A percentile compares a stretch with the other conserved stretches of the same genome.
phyloP scores from a whole-genome alignment of 2,797 vertebrate species.

The Phrynocephalus forsythii region DNA sequence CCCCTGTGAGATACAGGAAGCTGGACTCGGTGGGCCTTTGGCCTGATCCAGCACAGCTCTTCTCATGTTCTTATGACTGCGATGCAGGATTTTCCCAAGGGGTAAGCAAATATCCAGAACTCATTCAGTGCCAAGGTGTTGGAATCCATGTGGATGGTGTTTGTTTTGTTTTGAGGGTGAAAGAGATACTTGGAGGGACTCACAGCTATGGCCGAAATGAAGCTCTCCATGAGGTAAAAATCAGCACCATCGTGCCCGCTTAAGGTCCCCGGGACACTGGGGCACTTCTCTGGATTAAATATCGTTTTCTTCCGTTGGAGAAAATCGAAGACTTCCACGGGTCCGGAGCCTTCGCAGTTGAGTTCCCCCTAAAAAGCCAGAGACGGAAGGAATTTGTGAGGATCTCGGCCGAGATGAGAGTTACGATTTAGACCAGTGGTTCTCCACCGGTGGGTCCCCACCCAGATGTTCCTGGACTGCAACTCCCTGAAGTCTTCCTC shows the following conservation, averaged over 20 bases:
- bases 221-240: slow-evolving; percentile 82
- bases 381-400: too few species aligned
- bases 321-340: slow-evolving; percentile 83
- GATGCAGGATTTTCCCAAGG: too few species aligned
- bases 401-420: too few species aligned
- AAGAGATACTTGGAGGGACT: slow-evolving; percentile 52
- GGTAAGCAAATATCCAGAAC: too few species aligned
- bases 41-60: too few species aligned
- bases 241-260: slow-evolving; percentile 80
- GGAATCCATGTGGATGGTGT: background rate
- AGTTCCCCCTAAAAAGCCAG: slow-evolving; percentile 81
- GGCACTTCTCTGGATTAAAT: slow-evolving; percentile 48
- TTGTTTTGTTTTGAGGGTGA: background rate
- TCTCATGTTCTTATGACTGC: too few species aligned
- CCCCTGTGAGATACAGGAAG: too few species aligned
- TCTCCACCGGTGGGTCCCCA: too few species aligned
- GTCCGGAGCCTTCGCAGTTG: slow-evolving; percentile 63
- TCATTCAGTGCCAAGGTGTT: background rate
- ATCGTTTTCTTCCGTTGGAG: slow-evolving; percentile 73
- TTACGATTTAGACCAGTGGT: too few species aligned
- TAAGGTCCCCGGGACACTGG: slow-evolving; percentile 53
- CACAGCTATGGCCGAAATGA: slow-evolving; percentile 84
- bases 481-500: too few species aligned
- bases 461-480: too few species aligned
- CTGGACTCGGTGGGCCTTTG: too few species aligned